Percentiles rank a stretch among this genome's conserved stretches.
These are phyloP conservation scores for Poeciliopsis turrubarensis DNA, from an alignment of 2,113 vertebrate species.

Conservation along the genomic window DNA sequence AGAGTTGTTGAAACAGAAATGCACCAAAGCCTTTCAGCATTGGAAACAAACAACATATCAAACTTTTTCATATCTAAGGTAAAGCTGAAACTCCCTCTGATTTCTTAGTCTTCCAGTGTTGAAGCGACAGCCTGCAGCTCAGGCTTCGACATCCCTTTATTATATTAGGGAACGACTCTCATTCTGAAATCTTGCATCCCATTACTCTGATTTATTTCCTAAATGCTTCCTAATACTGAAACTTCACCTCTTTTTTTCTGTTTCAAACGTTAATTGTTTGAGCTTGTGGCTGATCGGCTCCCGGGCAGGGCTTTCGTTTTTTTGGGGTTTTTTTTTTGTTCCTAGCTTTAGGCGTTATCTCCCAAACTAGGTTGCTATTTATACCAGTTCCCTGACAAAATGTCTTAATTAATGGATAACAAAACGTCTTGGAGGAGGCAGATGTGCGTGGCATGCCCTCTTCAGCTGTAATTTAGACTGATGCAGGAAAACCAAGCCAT, in stretches of 20 bases:
- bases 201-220: neutral
- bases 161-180: neutral
- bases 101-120: neutral
- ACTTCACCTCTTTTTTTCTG: constrained; percentile 1
- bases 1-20: too few relatives aligned
- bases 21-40: too few relatives aligned
- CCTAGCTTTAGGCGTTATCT: constrained; percentile 1
- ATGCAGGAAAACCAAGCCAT: constrained; percentile 40
- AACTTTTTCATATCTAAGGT: too few relatives aligned
- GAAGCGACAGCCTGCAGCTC: neutral
- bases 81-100: neutral
- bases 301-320: constrained; percentile 12
- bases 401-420: constrained; percentile 12
- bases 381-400: constrained; percentile 15
- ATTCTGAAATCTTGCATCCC: neutral
- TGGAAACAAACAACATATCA: neutral
- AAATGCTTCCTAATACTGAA: neutral
- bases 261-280: constrained; percentile 33
- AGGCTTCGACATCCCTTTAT: neutral
- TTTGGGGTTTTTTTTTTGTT: neutral
- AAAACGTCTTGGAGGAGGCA: neutral
- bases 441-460: constrained; percentile 1
- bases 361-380: constrained; percentile 7
- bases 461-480: constrained; percentile 36
- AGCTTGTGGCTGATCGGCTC: constrained; percentile 22